Base-by-base conservation (phyloP, 2,888 invertebrate species). In the Branchipolynoe longqiensis region DNA sequence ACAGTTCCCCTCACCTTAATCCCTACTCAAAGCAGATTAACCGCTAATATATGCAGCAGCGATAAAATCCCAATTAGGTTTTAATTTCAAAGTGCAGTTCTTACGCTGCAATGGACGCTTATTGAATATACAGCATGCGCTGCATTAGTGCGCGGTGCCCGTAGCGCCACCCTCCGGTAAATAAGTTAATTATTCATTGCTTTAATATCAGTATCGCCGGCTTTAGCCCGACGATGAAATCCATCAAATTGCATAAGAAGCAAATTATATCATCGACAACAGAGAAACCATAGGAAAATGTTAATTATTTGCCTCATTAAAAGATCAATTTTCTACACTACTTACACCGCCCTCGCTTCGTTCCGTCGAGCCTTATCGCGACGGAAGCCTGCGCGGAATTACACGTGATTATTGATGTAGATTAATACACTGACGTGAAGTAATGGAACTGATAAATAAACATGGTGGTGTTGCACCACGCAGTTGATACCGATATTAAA, bases 391-490 rank as follows among this genome's bases (percentile, higher is more conserved):
- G 62, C 31, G 48, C 31, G 62, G 62, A 62, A 62, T 62, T 62
- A 31, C 25, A 62, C 25, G 28, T 31, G 62, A 62, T 62, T 28
- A 62, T 62, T 31, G 31, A 62, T 62, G 31, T 62, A 62, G 31
- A 62, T 62, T 62, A n/a, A 31, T 31, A 14, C 62, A 25, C 62
- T 62, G 62, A 31, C n/a, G n/a, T n/a, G 31, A 62, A 62, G 62
- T 62, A 62, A 62, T 62, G 62, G 31, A 62, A 62, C 14, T 62
- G 31, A 62, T 62, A 28, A 62, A 25, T 62, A 31, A n/a, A n/a
- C n/a, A n/a, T n/a, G n/a, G n/a, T n/a, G n/a, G n/a, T n/a, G n/a
- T n/a, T n/a, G n/a, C n/a, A n/a, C n/a, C n/a, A n/a, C n/a, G n/a
- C n/a, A n/a, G n/a, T n/a, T n/a, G n/a, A n/a, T n/a, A n/a, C n/a